These are phyloP conservation scores for Neuroterus valhalla DNA, from an alignment of 1,140 invertebrate species.

Conservation along the genomic window DNA sequence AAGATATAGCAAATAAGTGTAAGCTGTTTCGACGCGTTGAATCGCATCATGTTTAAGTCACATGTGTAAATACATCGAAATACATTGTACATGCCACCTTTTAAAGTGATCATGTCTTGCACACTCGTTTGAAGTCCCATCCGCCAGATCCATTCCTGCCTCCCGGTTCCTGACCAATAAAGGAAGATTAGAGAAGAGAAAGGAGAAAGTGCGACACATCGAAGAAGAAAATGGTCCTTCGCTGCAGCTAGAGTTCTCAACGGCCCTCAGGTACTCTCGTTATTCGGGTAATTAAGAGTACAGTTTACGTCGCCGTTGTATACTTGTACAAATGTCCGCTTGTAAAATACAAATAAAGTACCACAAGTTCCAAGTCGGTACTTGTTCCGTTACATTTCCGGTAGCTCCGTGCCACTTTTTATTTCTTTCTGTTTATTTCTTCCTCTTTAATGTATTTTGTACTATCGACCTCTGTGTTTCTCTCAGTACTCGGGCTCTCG, in stretches of 20 bases:
- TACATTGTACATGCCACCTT: conserved; percentile 26
- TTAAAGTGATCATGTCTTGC: conserved; percentile 12
- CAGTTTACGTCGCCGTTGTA: not conserved
- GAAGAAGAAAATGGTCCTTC: not conserved
- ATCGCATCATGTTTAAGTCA: conserved; percentile 13
- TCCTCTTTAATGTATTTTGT: conserved; percentile 7
- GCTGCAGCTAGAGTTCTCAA: conserved; percentile 8
- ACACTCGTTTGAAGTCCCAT: not conserved
- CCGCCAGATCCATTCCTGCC: not conserved
- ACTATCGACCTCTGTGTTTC: conserved; percentile 41
- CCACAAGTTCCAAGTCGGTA: not conserved
- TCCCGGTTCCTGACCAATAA: not conserved
- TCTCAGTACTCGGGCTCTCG: conserved; percentile 41
- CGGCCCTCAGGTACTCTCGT: not conserved
- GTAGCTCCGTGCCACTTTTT: conserved; percentile 32
- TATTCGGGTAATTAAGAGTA: conserved; percentile 10
- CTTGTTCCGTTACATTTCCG: not conserved
- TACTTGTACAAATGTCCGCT: not conserved
- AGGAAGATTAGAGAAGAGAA: not conserved
- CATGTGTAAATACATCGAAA: conserved; percentile 30
- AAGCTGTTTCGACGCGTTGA: too few species aligned
- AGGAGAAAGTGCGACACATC: not conserved
- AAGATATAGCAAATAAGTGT: too few species aligned
- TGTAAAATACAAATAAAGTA: conserved; percentile 31
- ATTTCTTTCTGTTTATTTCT: conserved; percentile 50